Base-by-base conservation (phyloP, 1,140 invertebrate genomes). In the Tetramorium parvispinum region DNA sequence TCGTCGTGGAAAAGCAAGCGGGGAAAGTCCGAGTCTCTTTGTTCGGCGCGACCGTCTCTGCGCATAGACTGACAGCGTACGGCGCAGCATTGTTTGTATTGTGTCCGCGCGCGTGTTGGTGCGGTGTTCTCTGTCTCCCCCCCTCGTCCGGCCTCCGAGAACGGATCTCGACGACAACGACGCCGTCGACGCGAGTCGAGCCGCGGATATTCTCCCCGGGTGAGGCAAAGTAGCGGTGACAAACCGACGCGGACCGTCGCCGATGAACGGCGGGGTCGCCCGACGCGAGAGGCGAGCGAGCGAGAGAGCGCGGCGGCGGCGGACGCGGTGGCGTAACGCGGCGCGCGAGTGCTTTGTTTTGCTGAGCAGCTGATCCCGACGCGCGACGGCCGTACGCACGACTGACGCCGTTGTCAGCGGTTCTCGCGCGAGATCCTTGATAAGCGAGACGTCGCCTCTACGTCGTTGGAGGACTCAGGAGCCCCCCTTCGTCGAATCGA, bases 261-360 rank as follows among this genome's bases (percentile, higher is more conserved):
- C 37, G 27, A 59, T 51, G n/a, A 63, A 81, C 61, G 71, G 27
- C 55, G 32, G 61, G 59, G 53, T 63, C 63, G 73, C 75, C 68
- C 46, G 21, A 59, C 11, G 51, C 66, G 57, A 16, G n/a, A 57
- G 37, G 24, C 81, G 13, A 24, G 11, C 27, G 24, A 24, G 18
- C 10, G 51, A 37, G 37, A 51, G 61, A 85, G 73, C 40, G 61
- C 76, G 46, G n/a, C 37, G 76, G 21, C 65, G 61, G n/a, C 46
- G 65, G 32, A 21, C 21, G 76, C 51, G 32, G 75, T 66, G 75
- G 70, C 57, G 82, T 66, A 76, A 78, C 73, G 61, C 82, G 73
- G 82, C 76, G 85, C 87, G 92, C 87, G 77, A 92, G 89, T 92
- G 92, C 93, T 94, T 94, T 94, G 93, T 94, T 95, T 94, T 94